Evolutionary conservation across 2,888 invertebrate genomes (phyloP), one percentile per base, ranked within the genome.

Genomic region (Allolobophora icterica): DNA sequence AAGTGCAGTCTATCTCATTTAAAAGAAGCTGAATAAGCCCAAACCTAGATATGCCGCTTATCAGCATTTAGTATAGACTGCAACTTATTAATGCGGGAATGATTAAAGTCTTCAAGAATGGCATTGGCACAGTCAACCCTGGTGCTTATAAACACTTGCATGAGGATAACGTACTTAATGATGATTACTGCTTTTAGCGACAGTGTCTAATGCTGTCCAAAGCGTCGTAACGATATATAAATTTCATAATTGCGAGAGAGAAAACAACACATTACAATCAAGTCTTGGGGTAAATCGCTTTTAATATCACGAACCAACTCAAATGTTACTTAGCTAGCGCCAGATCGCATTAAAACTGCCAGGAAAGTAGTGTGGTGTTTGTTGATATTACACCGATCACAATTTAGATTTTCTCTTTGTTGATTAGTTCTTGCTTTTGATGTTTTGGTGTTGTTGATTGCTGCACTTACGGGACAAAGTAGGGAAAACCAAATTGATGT

Each of bases 401-500:
- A 87, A 87, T 87, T 84, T 87, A 87, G 87, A 33, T 87, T 38
- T 35, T 87, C 87, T 34, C 35, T 87, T 35, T 35, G 21, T 15
- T 34, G 38, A 35, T 21, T 35, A 35, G 87, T 35, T 35, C 8
- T 87, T 35, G 34, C n/a, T 71, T 87, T 87, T 33, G 87, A 87
- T 87, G 87, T n/a, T n/a, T n/a, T n/a, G n/a, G n/a, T n/a, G n/a
- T 34, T 87, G 38, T 38, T 87, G 24, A 35, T n/a, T 71, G 6
- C 87, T 87, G 87, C 87, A 33, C 87, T 87, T 87, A 87, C 38
- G 87, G 87, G 87, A 87, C 87, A 87, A 87, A 87, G n/a, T 38
- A 87, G 87, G 87, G n/a, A n/a, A 87, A 87, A 87, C 87, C 87
- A 87, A 87, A 87, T n/a, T n/a, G n/a, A 87, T 87, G 87, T 87